phyloP scores from a whole-genome alignment of 2,797 vertebrate species.

The Squalus acanthias region DNA sequence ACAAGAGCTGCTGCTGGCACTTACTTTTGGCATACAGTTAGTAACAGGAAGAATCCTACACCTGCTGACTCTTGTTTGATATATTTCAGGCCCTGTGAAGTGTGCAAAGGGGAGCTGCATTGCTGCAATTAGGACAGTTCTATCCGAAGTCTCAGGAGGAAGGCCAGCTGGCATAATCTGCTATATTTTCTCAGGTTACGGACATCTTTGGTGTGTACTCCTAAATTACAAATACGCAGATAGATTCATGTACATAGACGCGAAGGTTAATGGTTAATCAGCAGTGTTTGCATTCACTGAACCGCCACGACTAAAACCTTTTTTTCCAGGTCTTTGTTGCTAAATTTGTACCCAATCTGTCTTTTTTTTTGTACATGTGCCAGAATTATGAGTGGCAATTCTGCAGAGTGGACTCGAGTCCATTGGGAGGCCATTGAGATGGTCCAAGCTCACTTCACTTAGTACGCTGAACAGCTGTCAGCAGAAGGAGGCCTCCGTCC shows the following conservation, averaged over 20 bases:
- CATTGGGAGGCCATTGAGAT: neutral
- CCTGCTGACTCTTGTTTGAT: neutral
- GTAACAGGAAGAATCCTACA: neutral
- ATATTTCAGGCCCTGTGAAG: neutral
- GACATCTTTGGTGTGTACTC: neutral
- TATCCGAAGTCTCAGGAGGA: neutral
- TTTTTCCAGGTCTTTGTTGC: neutral
- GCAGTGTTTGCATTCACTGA: neutral
- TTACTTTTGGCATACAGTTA: neutral
- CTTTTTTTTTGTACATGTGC: neutral
- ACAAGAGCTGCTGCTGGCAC: neutral
- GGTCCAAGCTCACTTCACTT: neutral
- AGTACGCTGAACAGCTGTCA: neutral
- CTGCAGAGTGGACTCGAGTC: neutral
- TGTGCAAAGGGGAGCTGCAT: neutral
- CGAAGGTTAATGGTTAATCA: neutral
- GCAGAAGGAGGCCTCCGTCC: neutral
- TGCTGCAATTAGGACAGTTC: neutral
- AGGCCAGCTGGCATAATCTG: neutral
- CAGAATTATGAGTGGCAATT: conserved; percentile 27
- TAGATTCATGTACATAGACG: neutral
- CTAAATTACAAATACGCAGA: neutral
- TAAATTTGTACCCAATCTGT: neutral
- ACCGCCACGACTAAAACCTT: neutral
- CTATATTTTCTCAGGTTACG: neutral